phyloP scores from a whole-genome alignment of 2,888 invertebrate genomes.

The Torymus aiolomorphi region DNA sequence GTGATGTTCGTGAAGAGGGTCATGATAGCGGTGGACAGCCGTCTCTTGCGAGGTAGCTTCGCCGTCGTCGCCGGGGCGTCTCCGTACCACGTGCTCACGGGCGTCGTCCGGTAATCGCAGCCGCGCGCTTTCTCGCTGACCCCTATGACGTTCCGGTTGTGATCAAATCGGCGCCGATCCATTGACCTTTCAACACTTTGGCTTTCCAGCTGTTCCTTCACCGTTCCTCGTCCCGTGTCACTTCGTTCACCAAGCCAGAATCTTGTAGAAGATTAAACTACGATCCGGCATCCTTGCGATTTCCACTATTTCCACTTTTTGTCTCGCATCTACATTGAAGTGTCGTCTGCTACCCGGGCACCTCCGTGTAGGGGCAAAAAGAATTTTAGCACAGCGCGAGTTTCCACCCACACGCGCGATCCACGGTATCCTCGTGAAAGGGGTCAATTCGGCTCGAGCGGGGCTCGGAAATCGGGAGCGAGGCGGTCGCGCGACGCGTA shows the following conservation, averaged over 20 bases:
- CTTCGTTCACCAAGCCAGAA: not conserved
- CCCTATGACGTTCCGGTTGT: slow-evolving; percentile 49
- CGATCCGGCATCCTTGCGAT: not conserved
- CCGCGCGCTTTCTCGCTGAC: slow-evolving; percentile 24
- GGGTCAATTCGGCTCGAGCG: no score
- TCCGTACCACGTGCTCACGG: slow-evolving; percentile 5
- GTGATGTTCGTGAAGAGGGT: slow-evolving; percentile 62
- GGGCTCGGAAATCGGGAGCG: not conserved
- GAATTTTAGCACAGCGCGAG: no score
- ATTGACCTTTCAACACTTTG: slow-evolving; percentile 4
- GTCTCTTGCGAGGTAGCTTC: slow-evolving; percentile 16
- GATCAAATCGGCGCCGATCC: slow-evolving; percentile 44
- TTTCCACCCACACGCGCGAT: no score
- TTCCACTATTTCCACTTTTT: not conserved
- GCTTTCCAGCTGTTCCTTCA: not conserved
- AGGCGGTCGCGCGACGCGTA: not conserved
- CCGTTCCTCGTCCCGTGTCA: no score
- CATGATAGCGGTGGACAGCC: slow-evolving; percentile 59
- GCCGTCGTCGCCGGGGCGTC: not conserved
- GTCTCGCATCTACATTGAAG: no score
- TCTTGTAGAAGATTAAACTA: slow-evolving; percentile 1
- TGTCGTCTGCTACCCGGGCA: no score
- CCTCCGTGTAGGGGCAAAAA: no score
- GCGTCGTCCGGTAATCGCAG: not conserved
- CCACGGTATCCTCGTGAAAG: no score